These are phyloP conservation scores for Myocastor coypus DNA, from an alignment of 2,113 vertebrate genomes.

Conservation along the genomic window DNA sequence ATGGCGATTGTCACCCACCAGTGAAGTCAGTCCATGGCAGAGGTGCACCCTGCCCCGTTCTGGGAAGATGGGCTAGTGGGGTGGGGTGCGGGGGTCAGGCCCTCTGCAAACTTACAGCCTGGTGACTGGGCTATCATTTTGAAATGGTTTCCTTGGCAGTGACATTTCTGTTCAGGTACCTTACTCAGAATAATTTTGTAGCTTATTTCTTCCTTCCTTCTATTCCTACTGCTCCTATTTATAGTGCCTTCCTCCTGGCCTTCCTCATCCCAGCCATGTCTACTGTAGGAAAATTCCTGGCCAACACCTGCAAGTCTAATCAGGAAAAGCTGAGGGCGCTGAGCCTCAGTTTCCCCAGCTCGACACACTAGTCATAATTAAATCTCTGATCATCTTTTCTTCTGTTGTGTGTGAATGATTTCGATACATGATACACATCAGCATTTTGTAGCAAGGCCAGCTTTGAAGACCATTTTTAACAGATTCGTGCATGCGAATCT, in stretches of 20 bases:
- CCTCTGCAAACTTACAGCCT: neutral
- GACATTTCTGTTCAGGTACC: conserved; percentile 42
- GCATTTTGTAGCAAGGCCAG: neutral
- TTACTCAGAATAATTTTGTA: neutral
- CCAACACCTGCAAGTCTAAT: neutral
- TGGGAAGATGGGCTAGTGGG: neutral
- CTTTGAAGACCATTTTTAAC: conserved; percentile 43
- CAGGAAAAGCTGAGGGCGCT: neutral
- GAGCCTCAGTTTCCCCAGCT: neutral
- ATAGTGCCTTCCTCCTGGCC: neutral
- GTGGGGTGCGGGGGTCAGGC: neutral
- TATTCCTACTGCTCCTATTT: neutral
- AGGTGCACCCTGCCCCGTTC: neutral
- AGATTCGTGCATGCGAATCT: neutral
- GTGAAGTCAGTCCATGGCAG: neutral
- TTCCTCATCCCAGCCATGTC: neutral
- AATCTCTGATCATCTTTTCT: neutral
- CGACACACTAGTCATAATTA: neutral
- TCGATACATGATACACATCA: neutral
- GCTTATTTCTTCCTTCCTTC: neutral
- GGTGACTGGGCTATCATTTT: conserved; percentile 23
- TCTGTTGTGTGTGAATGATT: neutral
- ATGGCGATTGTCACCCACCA: neutral
- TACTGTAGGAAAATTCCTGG: neutral
- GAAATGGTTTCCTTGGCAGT: conserved; percentile 31